Evolutionary conservation across 1,140 invertebrate genomes (phyloP).

Genomic region (Delia radicum): DNA sequence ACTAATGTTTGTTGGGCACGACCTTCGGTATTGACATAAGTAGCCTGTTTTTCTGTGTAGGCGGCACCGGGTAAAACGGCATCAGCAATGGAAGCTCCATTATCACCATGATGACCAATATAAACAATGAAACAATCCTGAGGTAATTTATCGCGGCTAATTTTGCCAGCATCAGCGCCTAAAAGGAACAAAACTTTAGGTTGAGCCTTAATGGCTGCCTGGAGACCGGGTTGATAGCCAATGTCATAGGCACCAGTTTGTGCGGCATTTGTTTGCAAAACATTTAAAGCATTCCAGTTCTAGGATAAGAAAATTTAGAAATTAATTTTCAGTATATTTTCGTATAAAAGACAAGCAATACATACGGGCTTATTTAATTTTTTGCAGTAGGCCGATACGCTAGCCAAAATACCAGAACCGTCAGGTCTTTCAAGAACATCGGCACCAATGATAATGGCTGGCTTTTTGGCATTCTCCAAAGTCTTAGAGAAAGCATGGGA

Average conservation of each 20-base stretch:
- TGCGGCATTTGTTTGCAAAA: slow-evolving; percentile 86
- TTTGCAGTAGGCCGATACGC: slow-evolving; percentile 72
- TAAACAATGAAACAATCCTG: slow-evolving; percentile 89
- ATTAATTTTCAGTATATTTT: neutral
- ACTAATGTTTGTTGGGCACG: slow-evolving; percentile 89
- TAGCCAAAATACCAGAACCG: slow-evolving; percentile 73
- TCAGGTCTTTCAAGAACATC: slow-evolving; percentile 79
- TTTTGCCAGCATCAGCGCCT: slow-evolving; percentile 85
- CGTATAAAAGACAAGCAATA: slow-evolving; percentile 46
- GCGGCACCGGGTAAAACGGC: slow-evolving; percentile 94
- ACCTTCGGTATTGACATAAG: slow-evolving; percentile 97
- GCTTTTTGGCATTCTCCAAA: slow-evolving; percentile 79
- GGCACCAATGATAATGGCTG: slow-evolving; percentile 90
- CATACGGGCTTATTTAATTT: slow-evolving; percentile 58
- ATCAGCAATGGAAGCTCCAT: slow-evolving; percentile 90
- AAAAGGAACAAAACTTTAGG: slow-evolving; percentile 87
- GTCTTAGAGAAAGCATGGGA: slow-evolving; percentile 75
- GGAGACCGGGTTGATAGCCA: slow-evolving; percentile 83
- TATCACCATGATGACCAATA: slow-evolving; percentile 96
- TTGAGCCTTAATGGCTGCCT: slow-evolving; percentile 65
- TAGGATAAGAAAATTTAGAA: slow-evolving; percentile 26
- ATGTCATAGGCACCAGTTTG: slow-evolving; percentile 96
- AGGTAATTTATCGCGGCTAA: slow-evolving; percentile 77
- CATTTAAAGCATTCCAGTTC: slow-evolving; percentile 79
- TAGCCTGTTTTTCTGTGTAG: slow-evolving; percentile 97